Evolutionary conservation across 2,888 invertebrate species (phyloP).

Genomic region (Cheilosia grossa): DNA sequence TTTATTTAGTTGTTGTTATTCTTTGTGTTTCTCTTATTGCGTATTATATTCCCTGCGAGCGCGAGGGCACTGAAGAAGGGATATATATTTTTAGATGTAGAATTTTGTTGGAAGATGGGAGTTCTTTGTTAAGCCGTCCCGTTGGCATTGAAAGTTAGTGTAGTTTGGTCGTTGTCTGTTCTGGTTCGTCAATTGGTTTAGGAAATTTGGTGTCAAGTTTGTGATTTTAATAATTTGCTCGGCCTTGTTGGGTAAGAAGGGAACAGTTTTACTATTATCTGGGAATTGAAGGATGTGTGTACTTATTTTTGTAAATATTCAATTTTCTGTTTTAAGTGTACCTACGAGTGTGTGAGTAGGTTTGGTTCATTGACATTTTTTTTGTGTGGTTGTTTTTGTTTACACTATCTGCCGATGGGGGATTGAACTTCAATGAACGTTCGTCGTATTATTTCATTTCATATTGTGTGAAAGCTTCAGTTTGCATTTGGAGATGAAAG

Average conservation of each 20-base stretch:
- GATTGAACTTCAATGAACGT: too few species aligned
- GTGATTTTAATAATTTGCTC: background rate
- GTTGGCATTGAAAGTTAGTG: slow-evolving; percentile 19
- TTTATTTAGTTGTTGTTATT: slow-evolving; percentile 9
- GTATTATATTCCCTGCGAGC: slow-evolving; percentile 18
- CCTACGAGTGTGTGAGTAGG: background rate
- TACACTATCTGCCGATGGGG: background rate
- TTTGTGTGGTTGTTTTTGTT: slow-evolving; percentile 33
- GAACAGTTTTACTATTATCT: background rate
- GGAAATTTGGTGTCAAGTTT: background rate
- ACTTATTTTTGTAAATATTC: background rate
- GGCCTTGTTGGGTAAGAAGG: background rate
- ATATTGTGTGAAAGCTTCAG: too few species aligned
- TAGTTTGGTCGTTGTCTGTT: background rate
- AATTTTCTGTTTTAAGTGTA: slow-evolving; percentile 33
- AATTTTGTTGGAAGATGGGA: slow-evolving; percentile 21
- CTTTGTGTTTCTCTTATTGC: background rate
- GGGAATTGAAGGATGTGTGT: background rate
- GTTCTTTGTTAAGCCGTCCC: slow-evolving; percentile 39
- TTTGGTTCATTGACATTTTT: slow-evolving; percentile 37
- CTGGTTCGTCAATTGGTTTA: background rate
- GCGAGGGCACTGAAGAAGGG: slow-evolving; percentile 29
- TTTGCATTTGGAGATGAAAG: too few species aligned
- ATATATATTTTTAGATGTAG: slow-evolving; percentile 42
- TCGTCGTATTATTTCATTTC: too few species aligned